Evolutionary conservation across 2,113 vertebrate genomes (phyloP), one percentile per base, ranked within the genome.

Genomic region (Anoplopoma fimbria): DNA sequence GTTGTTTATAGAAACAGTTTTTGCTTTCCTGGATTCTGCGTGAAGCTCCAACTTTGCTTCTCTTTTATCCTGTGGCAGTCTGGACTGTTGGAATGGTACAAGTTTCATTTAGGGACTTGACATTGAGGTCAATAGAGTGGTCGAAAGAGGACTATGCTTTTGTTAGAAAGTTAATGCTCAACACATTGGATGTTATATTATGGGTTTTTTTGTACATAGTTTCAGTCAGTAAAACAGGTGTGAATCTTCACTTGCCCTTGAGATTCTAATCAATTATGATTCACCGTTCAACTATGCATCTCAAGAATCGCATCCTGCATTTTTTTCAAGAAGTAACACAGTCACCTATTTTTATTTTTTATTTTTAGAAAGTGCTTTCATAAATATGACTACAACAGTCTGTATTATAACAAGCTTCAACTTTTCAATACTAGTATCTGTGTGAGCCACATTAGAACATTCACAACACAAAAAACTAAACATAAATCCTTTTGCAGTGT

Each of bases 1-100:
- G 57, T 71, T 69, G 72, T 85, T 70, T 82, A 72, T 62, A 36
- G 33, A 78, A 36, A n/a, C 51, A 0, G 1, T 45, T 62, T 47
- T 69, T 62, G 6, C 51, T 38, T 0, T 57, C 15, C 45, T 40
- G 31, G 49, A 19, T 64, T 53, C 15, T 57, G 14, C 34, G 10
- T 17, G 21, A 58, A 36, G 25, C 53, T 36, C 57, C n/a, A 0
- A 8, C 36, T 42, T 14, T 34, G 29, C 64, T 3, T 27, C 29
- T 70, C 25, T 72, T 21, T 63, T 10, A 45, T 57, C 45, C 29
- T 25, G 25, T 75, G 25, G 4, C 25, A 71, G 38, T 36, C n/a
- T 49, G 62, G 23, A 64, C 27, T 23, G 2, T 62, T 19, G 57
- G 19, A 62, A 5, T 62, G 17, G 4, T 17, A 36, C 31, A 34